phyloP scores from a whole-genome alignment of 2,797 vertebrate genomes.

The Periparus ater region DNA sequence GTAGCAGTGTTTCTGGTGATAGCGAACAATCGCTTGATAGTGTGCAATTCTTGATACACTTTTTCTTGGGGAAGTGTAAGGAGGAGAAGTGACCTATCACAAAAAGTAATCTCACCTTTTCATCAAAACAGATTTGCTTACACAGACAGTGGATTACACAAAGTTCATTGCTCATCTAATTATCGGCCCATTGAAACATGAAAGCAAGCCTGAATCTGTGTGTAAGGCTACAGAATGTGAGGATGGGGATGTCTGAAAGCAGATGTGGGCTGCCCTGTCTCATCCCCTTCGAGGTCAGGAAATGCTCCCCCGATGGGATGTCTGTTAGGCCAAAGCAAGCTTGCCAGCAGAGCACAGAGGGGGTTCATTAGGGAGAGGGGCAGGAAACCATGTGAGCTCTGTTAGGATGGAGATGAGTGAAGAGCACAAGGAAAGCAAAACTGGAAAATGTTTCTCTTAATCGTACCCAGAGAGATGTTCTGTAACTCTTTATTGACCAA shows the following conservation, averaged over 20 bases:
- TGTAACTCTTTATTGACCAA: neutral
- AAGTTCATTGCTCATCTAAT: slow-evolving; percentile 14
- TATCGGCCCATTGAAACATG: neutral
- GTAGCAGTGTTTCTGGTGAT: neutral
- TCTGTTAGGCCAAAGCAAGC: neutral
- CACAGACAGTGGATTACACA: neutral
- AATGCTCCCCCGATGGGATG: neutral
- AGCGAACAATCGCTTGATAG: neutral
- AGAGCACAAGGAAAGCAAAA: neutral
- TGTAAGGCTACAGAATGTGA: neutral
- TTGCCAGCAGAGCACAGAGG: neutral
- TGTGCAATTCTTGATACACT: rapidly evolving
- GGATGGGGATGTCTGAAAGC: neutral
- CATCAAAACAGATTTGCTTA: slow-evolving; percentile 16
- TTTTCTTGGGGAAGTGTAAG: neutral
- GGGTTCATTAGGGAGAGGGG: neutral
- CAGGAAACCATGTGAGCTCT: neutral
- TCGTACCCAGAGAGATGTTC: neutral
- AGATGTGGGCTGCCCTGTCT: neutral
- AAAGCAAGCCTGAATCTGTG: neutral
- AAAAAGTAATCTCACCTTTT: slow-evolving; percentile 6
- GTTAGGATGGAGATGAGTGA: neutral
- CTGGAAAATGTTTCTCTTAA: neutral
- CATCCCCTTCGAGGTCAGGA: neutral
- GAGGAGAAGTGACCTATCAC: neutral